Conservation (phyloP, 2,113 vertebrate species). For the Varanus komodoensis region DNA sequence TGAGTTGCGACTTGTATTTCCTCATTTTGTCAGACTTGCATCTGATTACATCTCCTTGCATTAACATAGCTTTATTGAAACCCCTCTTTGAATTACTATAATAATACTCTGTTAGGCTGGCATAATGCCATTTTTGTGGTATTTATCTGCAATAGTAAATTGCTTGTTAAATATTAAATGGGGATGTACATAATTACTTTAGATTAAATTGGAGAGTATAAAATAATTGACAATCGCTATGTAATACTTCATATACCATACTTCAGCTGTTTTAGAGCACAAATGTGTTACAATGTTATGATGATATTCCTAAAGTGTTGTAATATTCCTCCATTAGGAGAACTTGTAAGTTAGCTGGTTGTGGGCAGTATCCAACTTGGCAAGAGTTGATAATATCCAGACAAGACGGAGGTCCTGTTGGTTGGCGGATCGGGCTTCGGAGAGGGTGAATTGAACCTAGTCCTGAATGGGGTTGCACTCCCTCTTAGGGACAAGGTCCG, state of each 20-base stretch:
- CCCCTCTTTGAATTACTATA: not conserved
- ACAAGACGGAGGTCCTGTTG: too few species aligned
- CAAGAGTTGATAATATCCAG: too few species aligned
- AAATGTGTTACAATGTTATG: not conserved
- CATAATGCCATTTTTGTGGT: not conserved
- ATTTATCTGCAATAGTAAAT: not conserved
- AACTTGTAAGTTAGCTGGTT: not conserved
- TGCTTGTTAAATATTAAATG: not conserved
- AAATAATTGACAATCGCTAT: not conserved
- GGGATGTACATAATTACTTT: not conserved
- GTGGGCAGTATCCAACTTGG: too few species aligned
- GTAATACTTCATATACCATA: not conserved
- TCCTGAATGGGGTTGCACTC: too few species aligned
- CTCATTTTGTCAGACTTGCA: not conserved
- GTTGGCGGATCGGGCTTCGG: too few species aligned
- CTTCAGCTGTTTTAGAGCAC: not conserved
- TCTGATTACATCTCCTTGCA: not conserved
- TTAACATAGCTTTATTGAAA: slow-evolving; percentile 8
- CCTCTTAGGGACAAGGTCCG: too few species aligned
- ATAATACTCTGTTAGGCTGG: not conserved
- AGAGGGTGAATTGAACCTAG: too few species aligned
- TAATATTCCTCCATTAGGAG: not conserved
- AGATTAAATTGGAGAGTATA: not conserved
- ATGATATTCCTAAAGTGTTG: not conserved
- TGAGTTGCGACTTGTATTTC: slow-evolving; percentile 11